Evolutionary conservation across 1,140 invertebrate genomes (phyloP).

Genomic region (Odontomachus brunneus): DNA sequence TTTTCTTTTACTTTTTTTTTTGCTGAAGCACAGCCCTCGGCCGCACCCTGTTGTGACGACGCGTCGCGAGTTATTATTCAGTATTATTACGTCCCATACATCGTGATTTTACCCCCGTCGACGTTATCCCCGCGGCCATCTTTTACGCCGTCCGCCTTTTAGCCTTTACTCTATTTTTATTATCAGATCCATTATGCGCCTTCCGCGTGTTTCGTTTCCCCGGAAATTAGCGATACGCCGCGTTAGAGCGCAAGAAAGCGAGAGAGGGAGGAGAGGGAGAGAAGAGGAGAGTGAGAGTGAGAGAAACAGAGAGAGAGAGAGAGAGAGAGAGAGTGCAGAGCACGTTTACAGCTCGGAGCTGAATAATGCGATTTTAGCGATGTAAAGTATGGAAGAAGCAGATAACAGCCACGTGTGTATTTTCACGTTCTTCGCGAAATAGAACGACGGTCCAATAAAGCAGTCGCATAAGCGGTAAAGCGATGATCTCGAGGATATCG

Average conservation of each 20-base stretch:
- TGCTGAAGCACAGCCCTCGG: background rate
- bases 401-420: background rate
- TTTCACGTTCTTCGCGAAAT: background rate
- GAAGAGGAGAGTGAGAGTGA: no score
- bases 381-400: background rate
- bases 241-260: background rate
- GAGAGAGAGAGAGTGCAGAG: background rate
- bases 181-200: slow-evolving; percentile 48
- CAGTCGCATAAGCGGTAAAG: no score
- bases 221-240: slow-evolving; percentile 46
- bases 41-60: background rate
- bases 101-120: slow-evolving; percentile 29
- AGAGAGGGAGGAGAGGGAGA: no score
- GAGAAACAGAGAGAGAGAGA: no score
- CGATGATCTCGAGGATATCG: no score
- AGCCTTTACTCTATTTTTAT: slow-evolving; percentile 47
- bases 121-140: slow-evolving; percentile 36
- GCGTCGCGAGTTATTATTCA: slow-evolving; percentile 30
- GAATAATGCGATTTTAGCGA: slow-evolving; percentile 34
- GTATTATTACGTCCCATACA: slow-evolving; percentile 33
- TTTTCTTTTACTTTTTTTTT: background rate
- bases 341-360: background rate
- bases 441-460: no score
- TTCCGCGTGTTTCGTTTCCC: slow-evolving; percentile 46
- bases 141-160: slow-evolving; percentile 17